phyloP scores from a whole-genome alignment of 2,888 invertebrate species.

The Peribatodes rhomboidaria region DNA sequence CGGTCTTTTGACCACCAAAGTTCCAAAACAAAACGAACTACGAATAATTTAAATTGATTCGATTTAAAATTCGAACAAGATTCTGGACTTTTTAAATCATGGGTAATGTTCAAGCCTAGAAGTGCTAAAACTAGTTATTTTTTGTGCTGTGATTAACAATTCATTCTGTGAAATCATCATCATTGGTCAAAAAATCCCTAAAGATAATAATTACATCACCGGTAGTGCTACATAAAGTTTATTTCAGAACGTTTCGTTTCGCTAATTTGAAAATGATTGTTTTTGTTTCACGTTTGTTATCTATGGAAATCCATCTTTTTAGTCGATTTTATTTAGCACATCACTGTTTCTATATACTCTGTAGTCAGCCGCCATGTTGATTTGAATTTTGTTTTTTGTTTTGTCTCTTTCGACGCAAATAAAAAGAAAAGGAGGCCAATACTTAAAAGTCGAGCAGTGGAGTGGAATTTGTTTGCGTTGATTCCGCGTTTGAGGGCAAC shows the following conservation, averaged over 20 bases:
- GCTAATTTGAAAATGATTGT: no score
- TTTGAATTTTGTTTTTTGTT: background rate
- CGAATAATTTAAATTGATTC: conserved; percentile 51
- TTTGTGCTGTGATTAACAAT: no score
- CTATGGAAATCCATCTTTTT: background rate
- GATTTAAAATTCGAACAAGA: conserved; percentile 29
- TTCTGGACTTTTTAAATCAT: background rate
- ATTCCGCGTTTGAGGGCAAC: conserved; percentile 23
- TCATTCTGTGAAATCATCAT: no score
- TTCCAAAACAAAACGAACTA: conserved; percentile 62
- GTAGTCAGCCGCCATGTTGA: conserved; percentile 27
- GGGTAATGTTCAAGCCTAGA: background rate
- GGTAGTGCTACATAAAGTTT: no score
- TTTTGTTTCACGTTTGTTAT: background rate
- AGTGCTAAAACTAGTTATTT: background rate
- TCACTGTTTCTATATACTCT: conserved; percentile 26
- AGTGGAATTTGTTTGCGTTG: conserved; percentile 30
- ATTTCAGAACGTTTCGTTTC: no score
- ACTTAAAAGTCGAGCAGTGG: background rate
- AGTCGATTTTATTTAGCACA: conserved; percentile 16
- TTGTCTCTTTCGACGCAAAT: conserved; percentile 25
- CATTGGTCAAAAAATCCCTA: no score
- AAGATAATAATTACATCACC: no score
- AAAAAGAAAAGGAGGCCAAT: conserved; percentile 21
- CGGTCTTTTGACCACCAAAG: conserved; percentile 76